A percentile compares a stretch with the other conserved stretches of the same genome.
Conservation (phyloP, 2,888 invertebrate species). For the Crioceris asparagi region DNA sequence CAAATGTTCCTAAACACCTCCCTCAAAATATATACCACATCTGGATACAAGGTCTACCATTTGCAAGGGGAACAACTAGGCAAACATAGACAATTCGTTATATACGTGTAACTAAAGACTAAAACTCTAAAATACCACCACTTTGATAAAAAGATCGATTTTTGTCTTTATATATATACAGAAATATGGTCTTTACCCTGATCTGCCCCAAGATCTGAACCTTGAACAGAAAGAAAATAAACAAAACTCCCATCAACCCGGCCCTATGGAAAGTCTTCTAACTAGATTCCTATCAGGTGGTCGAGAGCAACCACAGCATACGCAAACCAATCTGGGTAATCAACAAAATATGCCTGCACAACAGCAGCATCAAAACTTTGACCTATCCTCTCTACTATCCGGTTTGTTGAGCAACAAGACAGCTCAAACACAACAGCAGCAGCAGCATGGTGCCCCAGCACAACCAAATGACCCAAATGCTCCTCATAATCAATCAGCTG, state of each 20-base stretch:
- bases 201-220: constrained; percentile 20
- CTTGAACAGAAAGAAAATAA: constrained; percentile 11
- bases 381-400: constrained; percentile 11
- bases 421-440: no score
- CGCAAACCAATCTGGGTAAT: constrained; percentile 6
- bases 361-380: constrained; percentile 10
- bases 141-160: no score
- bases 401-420: constrained; percentile 9
- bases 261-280: constrained; percentile 16
- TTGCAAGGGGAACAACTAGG: no score
- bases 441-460: constrained; percentile 1
- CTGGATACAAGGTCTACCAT: no score
- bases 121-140: no score
- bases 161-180: no score
- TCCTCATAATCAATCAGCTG: constrained; percentile 1
- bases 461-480: neutral
- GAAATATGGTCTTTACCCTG: constrained; percentile 24
- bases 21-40: no score
- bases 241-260: constrained; percentile 8
- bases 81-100: neutral
- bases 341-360: constrained; percentile 8
- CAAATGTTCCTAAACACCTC: no score
- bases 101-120: no score
- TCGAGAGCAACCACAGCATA: constrained; percentile 9
- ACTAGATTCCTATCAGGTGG: constrained; percentile 15